Evolutionary conservation across 1,140 invertebrate species (phyloP), one percentile per base, ranked within the genome.

Genomic region (Dryas iulia): DNA sequence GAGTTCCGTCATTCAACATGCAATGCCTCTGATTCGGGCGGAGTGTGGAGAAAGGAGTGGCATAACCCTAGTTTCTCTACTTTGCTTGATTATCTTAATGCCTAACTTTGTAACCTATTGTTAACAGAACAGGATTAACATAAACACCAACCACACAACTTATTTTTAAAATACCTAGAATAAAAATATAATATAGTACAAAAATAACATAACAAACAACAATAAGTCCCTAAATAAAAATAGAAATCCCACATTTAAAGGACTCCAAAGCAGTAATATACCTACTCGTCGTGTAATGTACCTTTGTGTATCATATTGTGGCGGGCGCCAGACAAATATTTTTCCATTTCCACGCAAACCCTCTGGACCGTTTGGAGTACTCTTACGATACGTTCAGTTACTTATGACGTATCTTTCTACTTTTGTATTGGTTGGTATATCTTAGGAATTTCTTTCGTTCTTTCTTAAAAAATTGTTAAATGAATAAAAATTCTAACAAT

Each of bases 341-440:
- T 85, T 87, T 83, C 76, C 78, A 87, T 86, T 89, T 83, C 69
- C 78, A 75, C 76, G 64, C 72, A 83, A 74, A 77, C 76, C 78
- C 77, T 71, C 79, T 78, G 73, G 81, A 83, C 81, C 69, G 82
- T 82, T 86, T 89, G 83, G 84, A 80, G 74, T 69, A 77, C 79
- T 79, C 59, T 26, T n/a, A 62, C 69, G 64, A 77, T 79, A 72
- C 75, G 66, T 63, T 66, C 28, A 18, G 54, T 52, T 59, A 47
- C 69, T 66, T 71, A 59, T 66, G 24, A 30, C 25, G 23, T 70
- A 82, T 76, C 75, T 73, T 72, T 47, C n/a, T 47, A 47, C 35
- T 35, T 35, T 0, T 18, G 8, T 39, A 39, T 39, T 39, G 14
- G 14, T 39, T 39, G 14, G 14, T 18, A 14, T 39, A 0, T 14